Percentiles rank a stretch among this genome's conserved stretches.
Conservation (phyloP, 2,113 vertebrate species). For the Leucopsar rothschildi region DNA sequence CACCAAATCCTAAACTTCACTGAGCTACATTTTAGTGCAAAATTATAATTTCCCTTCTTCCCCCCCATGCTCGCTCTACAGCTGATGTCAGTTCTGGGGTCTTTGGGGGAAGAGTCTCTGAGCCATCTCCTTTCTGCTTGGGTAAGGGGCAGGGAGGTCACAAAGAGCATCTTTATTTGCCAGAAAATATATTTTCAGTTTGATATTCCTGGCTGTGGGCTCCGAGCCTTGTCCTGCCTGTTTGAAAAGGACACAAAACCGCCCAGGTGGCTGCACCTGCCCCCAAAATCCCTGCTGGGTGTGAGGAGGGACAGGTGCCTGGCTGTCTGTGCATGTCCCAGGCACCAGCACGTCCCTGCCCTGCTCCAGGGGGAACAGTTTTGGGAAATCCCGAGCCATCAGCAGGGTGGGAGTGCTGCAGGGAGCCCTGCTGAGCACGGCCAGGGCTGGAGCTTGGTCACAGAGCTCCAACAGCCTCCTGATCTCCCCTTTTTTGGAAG, state of each 20-base stretch:
- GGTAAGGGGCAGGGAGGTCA: not conserved
- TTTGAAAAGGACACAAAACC: too few species aligned
- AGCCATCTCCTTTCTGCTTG: too few species aligned
- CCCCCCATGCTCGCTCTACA: rapidly evolving
- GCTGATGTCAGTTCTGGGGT: not conserved
- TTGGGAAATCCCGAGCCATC: too few species aligned
- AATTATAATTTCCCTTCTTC: not conserved
- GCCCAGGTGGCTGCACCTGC: rapidly evolving
- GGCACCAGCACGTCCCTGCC: not conserved
- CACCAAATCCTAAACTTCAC: not conserved
- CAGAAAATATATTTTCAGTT: not conserved
- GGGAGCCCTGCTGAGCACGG: not conserved
- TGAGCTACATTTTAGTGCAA: rapidly evolving
- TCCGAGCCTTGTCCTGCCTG: not conserved
- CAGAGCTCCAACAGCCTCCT: not conserved
- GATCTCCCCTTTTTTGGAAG: not conserved
- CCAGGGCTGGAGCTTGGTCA: not conserved
- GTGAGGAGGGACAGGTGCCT: rapidly evolving
- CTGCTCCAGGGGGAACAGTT: not conserved
- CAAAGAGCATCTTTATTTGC: rapidly evolving
- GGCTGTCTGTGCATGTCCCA: not conserved
- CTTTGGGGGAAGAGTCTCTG: rapidly evolving
- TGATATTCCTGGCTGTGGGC: not conserved
- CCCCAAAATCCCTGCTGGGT: not conserved
- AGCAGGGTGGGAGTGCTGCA: not conserved